phyloP scores from a whole-genome alignment of 2,888 invertebrate genomes.

The Metopia argyrocephala region DNA sequence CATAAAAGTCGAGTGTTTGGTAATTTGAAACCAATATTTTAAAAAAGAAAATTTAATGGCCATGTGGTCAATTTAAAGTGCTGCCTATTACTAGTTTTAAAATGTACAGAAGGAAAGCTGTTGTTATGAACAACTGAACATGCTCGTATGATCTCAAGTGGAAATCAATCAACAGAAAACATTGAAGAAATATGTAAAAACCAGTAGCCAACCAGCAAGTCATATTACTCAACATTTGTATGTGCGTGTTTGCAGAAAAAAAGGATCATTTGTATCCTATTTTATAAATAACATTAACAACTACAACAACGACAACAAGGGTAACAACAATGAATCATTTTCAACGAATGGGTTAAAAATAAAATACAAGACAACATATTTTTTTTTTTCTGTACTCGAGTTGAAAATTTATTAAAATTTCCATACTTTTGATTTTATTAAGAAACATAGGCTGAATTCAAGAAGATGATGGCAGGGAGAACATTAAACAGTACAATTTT shows the following conservation, averaged over 20 bases:
- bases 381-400: conserved; percentile 50
- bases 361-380: conserved; percentile 25
- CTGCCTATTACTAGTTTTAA: conserved; percentile 31
- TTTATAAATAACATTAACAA: not conserved
- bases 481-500: conserved; percentile 14
- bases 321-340: not conserved
- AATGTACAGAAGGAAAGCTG: not conserved
- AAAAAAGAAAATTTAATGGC: conserved; percentile 22
- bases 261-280: conserved; percentile 36
- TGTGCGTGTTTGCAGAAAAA: conserved; percentile 23
- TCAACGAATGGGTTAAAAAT: conserved; percentile 41
- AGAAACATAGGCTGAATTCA: not conserved
- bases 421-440: conserved; percentile 67
- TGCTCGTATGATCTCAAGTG: conserved; percentile 62
- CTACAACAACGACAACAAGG: not conserved
- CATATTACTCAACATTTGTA: not conserved
- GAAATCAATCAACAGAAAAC: conserved; percentile 55
- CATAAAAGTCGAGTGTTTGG: conserved; percentile 2
- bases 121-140: conserved; percentile 37
- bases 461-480: conserved; percentile 2
- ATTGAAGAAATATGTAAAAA: conserved; percentile 13
- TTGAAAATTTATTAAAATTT: conserved; percentile 62
- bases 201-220: conserved; percentile 8
- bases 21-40: conserved; percentile 51
- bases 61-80: conserved; percentile 53